phyloP scores from a whole-genome alignment of 2,113 vertebrate genomes.

The Boulengeromyrus knoepffleri region DNA sequence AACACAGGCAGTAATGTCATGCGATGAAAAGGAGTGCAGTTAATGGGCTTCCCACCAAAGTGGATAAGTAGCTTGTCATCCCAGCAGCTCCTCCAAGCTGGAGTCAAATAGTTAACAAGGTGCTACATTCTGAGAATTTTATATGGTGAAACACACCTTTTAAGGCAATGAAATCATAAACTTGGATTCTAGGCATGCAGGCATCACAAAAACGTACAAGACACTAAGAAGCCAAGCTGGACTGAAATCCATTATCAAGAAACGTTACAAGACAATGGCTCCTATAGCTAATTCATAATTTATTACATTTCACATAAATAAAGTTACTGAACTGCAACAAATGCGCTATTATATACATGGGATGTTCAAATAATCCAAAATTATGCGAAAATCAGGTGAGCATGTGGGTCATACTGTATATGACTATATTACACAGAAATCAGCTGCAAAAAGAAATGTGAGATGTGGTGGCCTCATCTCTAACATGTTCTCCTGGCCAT shows the following conservation, averaged over 20 bases:
- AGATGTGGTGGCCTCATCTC: background rate
- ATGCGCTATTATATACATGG: background rate
- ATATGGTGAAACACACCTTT: background rate
- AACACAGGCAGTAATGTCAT: background rate
- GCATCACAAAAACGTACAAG: background rate
- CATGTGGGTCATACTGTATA: background rate
- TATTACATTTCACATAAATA: background rate
- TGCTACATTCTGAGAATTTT: background rate
- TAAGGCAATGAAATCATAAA: background rate
- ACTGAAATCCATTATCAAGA: background rate
- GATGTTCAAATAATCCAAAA: background rate
- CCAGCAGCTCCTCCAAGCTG: background rate
- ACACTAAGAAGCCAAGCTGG: background rate
- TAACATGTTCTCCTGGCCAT: background rate
- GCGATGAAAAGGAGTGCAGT: background rate
- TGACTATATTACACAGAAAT: background rate
- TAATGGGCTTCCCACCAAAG: background rate
- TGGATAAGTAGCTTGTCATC: background rate
- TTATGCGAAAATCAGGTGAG: background rate
- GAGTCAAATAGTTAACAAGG: background rate
- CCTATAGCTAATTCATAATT: background rate
- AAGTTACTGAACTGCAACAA: background rate
- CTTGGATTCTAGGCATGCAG: background rate
- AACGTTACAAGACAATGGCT: background rate
- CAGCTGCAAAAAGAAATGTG: background rate